Base-by-base conservation (phyloP, 2,888 invertebrate species). In the Chelonus formosanus region DNA sequence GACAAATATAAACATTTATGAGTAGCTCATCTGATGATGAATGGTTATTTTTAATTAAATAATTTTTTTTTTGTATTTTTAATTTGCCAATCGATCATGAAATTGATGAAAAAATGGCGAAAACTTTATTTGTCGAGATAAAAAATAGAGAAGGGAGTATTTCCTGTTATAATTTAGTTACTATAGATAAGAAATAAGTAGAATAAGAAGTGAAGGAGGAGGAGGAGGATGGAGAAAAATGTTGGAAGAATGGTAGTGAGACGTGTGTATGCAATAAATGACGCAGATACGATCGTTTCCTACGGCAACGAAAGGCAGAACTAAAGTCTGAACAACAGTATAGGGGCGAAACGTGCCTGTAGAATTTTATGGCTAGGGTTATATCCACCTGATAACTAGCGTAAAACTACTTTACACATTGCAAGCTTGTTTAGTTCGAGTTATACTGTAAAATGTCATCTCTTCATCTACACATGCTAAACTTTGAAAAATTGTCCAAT, bases 351-450 rank as follows among this genome's bases (percentile, higher is more conserved):
- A 10, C 47, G 53, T 31, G 61, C 40, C 53, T 66, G 59, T 64
- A 59, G 62, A 66, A 66, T 68, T 68, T 68, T 66, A 68, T 63
- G 68, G 66, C 60, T 52, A 56, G 56, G 66, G 66, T 68, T 68
- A 66, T 65, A 68, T 65, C 62, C 60, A 68, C 55, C 66, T 63
- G 66, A 68, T 68, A 66, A 68, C 66, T 63, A 65, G 60, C 52
- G 59, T 53, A 52, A 63, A 66, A 66, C 66, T 63, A 55, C 68
- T 68, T 68, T 63, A 60, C 68, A 68, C 63, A 65, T 66, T 66
- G 45, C 67, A 65, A 58, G 60, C 55, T 66, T 68, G 66, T 68
- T 68, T 53, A 54, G 63, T 53, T 63, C 58, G 45, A 40, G 56
- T 50, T 54, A 63, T 59, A 60, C 56, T 55, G 40, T 63, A 65